Percentiles rank a stretch among this genome's conserved stretches.
These are phyloP conservation scores for Hermaeophaga mercurialis DNA, from an alignment of 2,888 invertebrate genomes.

Conservation along the genomic window DNA sequence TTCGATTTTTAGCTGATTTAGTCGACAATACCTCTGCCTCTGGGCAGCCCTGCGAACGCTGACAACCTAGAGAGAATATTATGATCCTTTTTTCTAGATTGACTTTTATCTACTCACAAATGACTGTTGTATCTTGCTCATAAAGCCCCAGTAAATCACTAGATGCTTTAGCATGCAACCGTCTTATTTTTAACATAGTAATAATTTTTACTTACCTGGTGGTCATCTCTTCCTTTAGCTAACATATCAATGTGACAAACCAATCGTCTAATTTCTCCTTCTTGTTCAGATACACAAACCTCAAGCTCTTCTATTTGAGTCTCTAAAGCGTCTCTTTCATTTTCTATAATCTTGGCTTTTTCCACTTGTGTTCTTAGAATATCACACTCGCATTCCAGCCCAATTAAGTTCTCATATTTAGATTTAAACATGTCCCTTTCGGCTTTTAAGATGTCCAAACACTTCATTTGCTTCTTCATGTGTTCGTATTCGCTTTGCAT, in stretches of 20 bases:
- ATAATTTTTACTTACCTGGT: conserved; percentile 51
- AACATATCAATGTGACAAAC: conserved; percentile 61
- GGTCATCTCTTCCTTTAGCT: conserved; percentile 50
- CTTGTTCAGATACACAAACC: conserved; percentile 63
- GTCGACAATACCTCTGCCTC: too few relatives aligned
- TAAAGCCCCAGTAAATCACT: not conserved
- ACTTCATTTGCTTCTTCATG: conserved; percentile 40
- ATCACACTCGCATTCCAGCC: conserved; percentile 49
- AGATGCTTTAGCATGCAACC: not conserved
- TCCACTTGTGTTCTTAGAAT: conserved; percentile 48
- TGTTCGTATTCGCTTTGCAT: conserved; percentile 51
- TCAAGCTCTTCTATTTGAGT: conserved; percentile 63
- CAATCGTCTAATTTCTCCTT: conserved; percentile 63
- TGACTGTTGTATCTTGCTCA: not conserved
- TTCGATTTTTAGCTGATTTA: too few relatives aligned
- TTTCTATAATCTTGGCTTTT: conserved; percentile 52
- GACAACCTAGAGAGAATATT: too few relatives aligned
- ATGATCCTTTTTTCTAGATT: not conserved
- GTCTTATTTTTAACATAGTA: too few relatives aligned
- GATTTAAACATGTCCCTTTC: conserved; percentile 54
- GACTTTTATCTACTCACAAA: not conserved
- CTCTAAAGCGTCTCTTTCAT: conserved; percentile 60
- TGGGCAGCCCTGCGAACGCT: too few relatives aligned
- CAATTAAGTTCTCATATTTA: conserved; percentile 49
- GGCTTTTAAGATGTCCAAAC: conserved; percentile 48